Base-by-base conservation (phyloP, 1,140 invertebrate genomes). In the Habropoda laboriosa region DNA sequence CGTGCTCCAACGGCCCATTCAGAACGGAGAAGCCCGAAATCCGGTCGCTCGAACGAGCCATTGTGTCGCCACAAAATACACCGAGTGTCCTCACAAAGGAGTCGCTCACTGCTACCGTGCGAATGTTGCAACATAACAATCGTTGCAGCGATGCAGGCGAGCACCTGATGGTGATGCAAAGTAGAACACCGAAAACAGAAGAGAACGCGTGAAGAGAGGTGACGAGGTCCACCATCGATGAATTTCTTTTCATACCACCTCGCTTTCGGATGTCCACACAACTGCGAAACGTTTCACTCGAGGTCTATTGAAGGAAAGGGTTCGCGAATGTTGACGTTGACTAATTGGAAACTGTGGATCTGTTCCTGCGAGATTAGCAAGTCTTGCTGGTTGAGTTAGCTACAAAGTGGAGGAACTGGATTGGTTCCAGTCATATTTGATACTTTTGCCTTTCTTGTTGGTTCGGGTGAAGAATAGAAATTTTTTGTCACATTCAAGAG, bases 21-120 rank as follows among this genome's bases (percentile, higher is more conserved):
- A 88, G 78, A 27, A 49, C 70, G 74, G 51, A 75, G 68, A 83
- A 68, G 72, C 77, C 79, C 86, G 83, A 87, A 88, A 88, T 88
- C 87, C 86, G 84, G 83, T 86, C 73, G 84, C 38, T 60, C 79
- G 83, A 88, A 88, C 57, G 87, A 88, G 87, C 87, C 81, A 88
- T 88, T 88, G 87, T 88, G 72, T 86, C 66, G 66, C 61, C 71
- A 61, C 77, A 78, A 80, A 82, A 74, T 75, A 61, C 77, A 55
- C 66, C 51, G 68, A 64, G 83, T 82, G 57, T 76, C 71, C 67
- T 72, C 67, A 57, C 78, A 85, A 85, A 85, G 71, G 79, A 83
- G 64, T 85, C 60, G 76, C 76, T 70, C 47, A 47, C 55, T 51
- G 82, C 77, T 76, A 85, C 82, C 83, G 83, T 85, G 83, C 82